Evolutionary conservation across 2,888 invertebrate species (phyloP).

Genomic region (Spilosoma lubricipeda): DNA sequence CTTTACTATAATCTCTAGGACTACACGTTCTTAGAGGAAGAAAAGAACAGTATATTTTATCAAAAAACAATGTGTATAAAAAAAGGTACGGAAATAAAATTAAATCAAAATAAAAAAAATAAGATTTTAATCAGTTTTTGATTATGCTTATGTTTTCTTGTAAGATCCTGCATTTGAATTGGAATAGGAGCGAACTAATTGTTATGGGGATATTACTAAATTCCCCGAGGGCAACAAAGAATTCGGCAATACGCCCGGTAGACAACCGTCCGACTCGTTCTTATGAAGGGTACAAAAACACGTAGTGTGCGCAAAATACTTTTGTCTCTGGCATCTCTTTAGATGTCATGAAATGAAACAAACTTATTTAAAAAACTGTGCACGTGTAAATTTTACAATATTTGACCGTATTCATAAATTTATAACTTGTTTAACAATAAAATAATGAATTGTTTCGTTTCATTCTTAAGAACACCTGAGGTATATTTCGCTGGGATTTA

Average conservation of each 20-base stretch:
- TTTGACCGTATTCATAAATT: conserved; percentile 2
- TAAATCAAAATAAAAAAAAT: neutral
- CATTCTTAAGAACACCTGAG: conserved; percentile 59
- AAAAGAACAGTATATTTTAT: neutral
- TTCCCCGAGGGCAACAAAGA: neutral
- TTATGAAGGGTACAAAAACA: neutral
- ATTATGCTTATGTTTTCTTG: too few relatives aligned
- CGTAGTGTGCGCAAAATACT: neutral
- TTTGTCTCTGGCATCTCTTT: neutral
- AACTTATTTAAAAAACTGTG: neutral
- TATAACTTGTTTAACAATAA: conserved; percentile 34
- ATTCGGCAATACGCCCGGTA: neutral
- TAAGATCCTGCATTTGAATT: neutral
- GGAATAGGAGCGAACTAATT: neutral
- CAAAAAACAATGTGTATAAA: neutral
- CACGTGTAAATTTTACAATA: neutral
- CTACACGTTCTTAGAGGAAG: too few relatives aligned
- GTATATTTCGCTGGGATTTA: conserved; percentile 57
- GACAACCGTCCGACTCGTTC: neutral
- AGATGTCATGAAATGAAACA: neutral
- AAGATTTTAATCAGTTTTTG: neutral
- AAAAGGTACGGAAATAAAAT: neutral
- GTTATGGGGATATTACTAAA: neutral
- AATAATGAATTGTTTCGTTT: conserved; percentile 43
- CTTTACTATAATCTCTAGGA: neutral